Conservation (phyloP, 2,113 vertebrate species). For the Cyanoramphus novaezelandiae region DNA sequence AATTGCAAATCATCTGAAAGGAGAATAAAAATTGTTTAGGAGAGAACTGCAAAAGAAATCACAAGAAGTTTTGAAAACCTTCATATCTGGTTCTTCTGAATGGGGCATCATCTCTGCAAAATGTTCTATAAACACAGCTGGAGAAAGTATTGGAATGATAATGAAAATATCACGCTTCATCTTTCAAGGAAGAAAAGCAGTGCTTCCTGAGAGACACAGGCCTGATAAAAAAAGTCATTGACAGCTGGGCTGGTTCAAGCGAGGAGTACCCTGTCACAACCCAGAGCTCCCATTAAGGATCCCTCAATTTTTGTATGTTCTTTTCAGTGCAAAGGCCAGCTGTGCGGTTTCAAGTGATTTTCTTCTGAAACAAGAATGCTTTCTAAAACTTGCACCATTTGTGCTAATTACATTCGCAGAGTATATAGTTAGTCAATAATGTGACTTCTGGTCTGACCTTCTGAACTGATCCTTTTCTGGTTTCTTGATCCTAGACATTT, state of each 20-base stretch:
- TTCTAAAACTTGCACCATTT: not conserved
- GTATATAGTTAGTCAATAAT: conserved; percentile 7
- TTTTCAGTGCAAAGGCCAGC: not conserved
- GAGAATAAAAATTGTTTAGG: not conserved
- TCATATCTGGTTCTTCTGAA: not conserved
- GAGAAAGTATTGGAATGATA: not conserved
- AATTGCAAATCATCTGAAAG: not conserved
- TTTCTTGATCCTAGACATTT: conserved; percentile 1
- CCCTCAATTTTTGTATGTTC: not conserved
- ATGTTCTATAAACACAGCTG: not conserved
- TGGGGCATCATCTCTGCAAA: not conserved
- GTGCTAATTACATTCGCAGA: not conserved
- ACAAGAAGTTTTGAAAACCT: not conserved
- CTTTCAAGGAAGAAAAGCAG: not conserved
- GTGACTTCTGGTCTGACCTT: conserved; percentile 15
- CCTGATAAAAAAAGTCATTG: not conserved
- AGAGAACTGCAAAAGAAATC: not conserved
- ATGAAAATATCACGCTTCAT: not conserved
- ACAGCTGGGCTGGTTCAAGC: not conserved
- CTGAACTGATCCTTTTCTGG: not conserved
- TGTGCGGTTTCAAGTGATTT: not conserved
- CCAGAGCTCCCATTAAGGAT: not conserved
- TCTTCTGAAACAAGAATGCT: not conserved
- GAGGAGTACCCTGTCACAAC: not conserved
- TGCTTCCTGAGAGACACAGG: not conserved